A percentile compares a stretch with the other conserved stretches of the same genome.
Evolutionary conservation across 2,797 vertebrate species (phyloP).

Genomic region (Intellagama lesueurii): DNA sequence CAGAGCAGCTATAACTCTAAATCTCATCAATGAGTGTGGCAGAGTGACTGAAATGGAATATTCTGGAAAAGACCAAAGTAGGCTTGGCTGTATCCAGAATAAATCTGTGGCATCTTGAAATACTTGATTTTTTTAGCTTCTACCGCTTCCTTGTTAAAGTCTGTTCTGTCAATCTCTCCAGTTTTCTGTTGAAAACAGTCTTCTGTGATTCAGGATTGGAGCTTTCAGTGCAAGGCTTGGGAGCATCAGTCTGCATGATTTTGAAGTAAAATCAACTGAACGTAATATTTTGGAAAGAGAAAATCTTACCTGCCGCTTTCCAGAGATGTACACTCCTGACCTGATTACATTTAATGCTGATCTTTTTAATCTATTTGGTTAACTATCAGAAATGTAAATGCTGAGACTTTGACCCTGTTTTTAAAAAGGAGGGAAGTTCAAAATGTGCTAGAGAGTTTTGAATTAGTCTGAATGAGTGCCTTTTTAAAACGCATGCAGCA

Average conservation of each 20-base stretch:
- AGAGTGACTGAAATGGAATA: not conserved
- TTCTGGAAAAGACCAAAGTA: too few relatives aligned
- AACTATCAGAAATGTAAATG: accelerated
- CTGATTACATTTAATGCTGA: not conserved
- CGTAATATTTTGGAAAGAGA: not conserved
- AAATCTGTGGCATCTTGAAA: too few relatives aligned
- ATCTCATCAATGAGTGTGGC: too few relatives aligned
- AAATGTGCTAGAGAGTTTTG: not conserved
- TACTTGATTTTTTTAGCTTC: not conserved
- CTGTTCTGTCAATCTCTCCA: not conserved
- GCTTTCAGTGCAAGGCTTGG: not conserved
- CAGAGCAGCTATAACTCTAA: too few relatives aligned
- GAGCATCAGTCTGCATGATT: not conserved
- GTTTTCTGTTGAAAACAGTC: not conserved
- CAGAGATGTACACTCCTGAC: not conserved
- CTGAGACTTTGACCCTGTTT: accelerated
- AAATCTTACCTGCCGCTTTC: too few relatives aligned
- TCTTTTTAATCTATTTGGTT: not conserved
- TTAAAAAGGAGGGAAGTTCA: too few relatives aligned
- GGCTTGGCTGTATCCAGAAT: not conserved
- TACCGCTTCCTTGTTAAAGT: not conserved
- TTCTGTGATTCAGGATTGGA: not conserved
- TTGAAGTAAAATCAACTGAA: not conserved
- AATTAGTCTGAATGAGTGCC: not conserved
- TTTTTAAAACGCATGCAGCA: not conserved